Conservation (phyloP, 2,113 vertebrate genomes). For the Alethe diademata region DNA sequence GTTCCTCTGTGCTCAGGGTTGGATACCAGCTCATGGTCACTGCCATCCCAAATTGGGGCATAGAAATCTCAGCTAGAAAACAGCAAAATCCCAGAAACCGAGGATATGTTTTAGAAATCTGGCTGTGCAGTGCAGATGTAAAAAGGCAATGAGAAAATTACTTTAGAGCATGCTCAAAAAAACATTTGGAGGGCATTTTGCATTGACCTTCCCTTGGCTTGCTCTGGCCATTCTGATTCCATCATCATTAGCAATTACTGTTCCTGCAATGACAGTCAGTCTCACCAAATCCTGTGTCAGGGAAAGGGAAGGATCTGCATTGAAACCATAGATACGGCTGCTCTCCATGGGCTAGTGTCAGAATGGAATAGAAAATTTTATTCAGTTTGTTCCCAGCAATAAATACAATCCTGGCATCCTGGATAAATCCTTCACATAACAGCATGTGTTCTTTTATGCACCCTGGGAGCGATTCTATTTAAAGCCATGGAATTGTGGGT, state of each 20-base stretch:
- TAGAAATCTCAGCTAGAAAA: background rate
- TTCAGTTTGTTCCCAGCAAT: slow-evolving; percentile 54
- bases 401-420: slow-evolving; percentile 40
- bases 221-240: background rate
- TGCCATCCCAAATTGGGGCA: background rate
- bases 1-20: rapidly evolving
- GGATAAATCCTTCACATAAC: slow-evolving; percentile 56
- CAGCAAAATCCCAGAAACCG: background rate
- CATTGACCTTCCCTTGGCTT: background rate
- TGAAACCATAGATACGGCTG: background rate
- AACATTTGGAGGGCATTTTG: background rate
- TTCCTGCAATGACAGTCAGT: background rate
- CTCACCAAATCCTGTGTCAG: background rate
- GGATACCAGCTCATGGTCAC: background rate
- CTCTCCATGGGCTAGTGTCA: slow-evolving; percentile 33
- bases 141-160: background rate
- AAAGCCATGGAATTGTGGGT: slow-evolving; percentile 60
- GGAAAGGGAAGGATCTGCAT: background rate
- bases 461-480: slow-evolving; percentile 41
- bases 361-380: slow-evolving; percentile 48
- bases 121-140: background rate
- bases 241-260: background rate
- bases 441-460: slow-evolving; percentile 50
- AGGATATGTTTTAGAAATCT: background rate
- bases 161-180: background rate